Evolutionary conservation across 2,113 vertebrate genomes (phyloP), one percentile per base, ranked within the genome.

Genomic region (Laticauda colubrina): DNA sequence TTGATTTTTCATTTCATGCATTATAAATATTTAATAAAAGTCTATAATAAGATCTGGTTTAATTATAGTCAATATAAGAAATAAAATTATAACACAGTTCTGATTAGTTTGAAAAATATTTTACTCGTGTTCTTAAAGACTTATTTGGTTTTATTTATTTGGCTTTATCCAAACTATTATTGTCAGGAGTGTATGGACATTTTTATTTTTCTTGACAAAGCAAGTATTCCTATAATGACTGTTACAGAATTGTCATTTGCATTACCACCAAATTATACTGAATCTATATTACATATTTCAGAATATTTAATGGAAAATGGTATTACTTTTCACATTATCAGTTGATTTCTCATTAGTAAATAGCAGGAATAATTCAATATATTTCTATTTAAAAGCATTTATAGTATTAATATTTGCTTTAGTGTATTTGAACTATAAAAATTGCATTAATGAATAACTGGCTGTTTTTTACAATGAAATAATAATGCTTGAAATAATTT

Each of bases 51-150:
- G 1, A 85, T 92, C 48, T 55, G 45, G 29, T 55, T 5, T 64
- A 59, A 23, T 87, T 48, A 94, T 93, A 23, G 92, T 29, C 75
- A 92, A 92, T 43, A 43, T 18, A 81, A 43, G 15, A 43, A 81
- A 21, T 81, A 81, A 43, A 81, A 81, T 81, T 39, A 8, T 51
- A 90, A 18, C 14, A 3, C 59, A 0, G 48, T 85, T 5, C 88
- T n/a, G 5, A 4, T 81, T 45, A 88, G 94, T 93, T 21, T 56
- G 92, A 85, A 88, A 94, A 89, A 61, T 91, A 4, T 8, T 92
- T 85, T 59, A 48, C 1, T 2, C 48, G 85, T 59, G 45, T 39
- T 43, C 1, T 14, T 56, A 53, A 91, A 86, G 29, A 11, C 20
- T 54, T 51, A 18, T 6, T 15, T 91, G 43, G 95, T 69, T 34